Evolutionary conservation across 2,797 vertebrate genomes (phyloP).

Genomic region (Gobionotothen gibberifrons): DNA sequence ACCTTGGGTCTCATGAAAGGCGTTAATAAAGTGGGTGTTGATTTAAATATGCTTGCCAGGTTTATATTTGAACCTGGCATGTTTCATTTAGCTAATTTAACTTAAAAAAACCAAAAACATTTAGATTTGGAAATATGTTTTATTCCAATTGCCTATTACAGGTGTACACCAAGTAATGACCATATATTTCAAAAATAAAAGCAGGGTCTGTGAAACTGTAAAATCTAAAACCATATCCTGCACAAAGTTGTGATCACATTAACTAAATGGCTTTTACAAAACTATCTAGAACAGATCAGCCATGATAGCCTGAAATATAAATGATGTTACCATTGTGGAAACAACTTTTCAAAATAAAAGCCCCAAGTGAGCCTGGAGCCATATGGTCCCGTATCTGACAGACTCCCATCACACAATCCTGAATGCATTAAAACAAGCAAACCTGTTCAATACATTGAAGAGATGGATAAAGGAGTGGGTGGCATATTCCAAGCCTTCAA

Average conservation of each 20-base stretch:
- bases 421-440: neutral
- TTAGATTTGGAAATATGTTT: conserved; percentile 21
- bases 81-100: neutral
- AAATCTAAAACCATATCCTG: conserved; percentile 44
- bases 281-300: conserved; percentile 7
- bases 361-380: neutral
- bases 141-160: conserved; percentile 31
- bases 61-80: neutral
- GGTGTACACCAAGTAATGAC: conserved; percentile 38
- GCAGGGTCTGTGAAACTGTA: conserved; percentile 1
- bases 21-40: neutral
- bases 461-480: neutral
- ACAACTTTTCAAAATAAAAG: conserved; percentile 55
- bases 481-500: neutral
- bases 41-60: neutral
- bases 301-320: conserved; percentile 15
- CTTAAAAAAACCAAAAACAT: neutral
- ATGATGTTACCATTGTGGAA: neutral
- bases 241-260: conserved; percentile 33
- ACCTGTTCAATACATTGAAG: neutral
- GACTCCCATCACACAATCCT: conserved; percentile 5
- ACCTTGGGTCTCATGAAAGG: too few relatives aligned
- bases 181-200: conserved; percentile 60
- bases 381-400: neutral
- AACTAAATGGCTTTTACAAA: neutral